Percentiles rank a stretch among this genome's conserved stretches.
Evolutionary conservation across 2,113 vertebrate species (phyloP).

Genomic region (Microtus montanus): DNA sequence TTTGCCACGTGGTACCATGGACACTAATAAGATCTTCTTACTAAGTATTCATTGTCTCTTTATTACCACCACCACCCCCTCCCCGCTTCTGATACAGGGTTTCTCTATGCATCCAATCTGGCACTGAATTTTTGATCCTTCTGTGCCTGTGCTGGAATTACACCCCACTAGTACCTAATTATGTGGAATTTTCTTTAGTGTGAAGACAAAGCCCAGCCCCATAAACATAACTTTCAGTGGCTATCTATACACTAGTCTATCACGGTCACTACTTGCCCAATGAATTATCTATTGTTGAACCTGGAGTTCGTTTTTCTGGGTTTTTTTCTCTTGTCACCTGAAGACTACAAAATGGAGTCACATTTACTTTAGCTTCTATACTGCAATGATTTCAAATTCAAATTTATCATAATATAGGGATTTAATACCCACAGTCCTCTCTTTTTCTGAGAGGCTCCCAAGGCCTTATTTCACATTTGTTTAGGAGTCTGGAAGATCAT

Average conservation of each 20-base stretch:
- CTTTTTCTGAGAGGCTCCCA: background rate
- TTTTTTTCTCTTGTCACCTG: background rate
- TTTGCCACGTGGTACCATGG: background rate
- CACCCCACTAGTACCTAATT: background rate
- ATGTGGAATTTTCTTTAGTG: background rate
- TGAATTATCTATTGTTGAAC: background rate
- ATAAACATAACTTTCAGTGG: background rate
- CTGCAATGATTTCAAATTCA: background rate
- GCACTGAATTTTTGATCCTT: background rate
- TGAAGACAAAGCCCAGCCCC: background rate
- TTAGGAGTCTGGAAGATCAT: background rate
- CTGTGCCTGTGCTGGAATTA: background rate
- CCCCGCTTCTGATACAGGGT: background rate
- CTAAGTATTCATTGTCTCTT: constrained; percentile 11
- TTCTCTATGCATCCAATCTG: background rate
- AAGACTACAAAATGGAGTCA: constrained; percentile 8
- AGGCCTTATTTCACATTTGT: background rate
- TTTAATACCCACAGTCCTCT: background rate
- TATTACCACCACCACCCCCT: background rate
- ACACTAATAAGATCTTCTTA: background rate
- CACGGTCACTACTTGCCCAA: background rate
- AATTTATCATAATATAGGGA: background rate
- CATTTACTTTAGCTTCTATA: constrained; percentile 5
- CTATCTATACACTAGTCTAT: background rate
- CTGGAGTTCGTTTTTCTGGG: background rate